Conservation (phyloP, 2,797 vertebrate species). For the Acanthurus tractus region DNA sequence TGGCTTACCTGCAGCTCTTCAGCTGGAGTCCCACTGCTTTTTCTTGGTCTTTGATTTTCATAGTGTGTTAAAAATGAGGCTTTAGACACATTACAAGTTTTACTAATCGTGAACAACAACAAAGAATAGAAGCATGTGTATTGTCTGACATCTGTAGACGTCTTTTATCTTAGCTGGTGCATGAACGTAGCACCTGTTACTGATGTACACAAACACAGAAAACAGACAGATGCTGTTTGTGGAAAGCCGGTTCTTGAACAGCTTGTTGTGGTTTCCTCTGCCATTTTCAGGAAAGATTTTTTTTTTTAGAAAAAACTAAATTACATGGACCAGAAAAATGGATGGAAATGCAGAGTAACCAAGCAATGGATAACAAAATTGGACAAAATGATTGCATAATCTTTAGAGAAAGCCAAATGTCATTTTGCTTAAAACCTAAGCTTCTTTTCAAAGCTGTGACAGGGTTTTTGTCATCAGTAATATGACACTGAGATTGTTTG, state of each 20-base stretch:
- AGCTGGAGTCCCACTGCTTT: neutral
- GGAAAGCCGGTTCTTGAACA: conserved; percentile 14
- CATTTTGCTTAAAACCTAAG: conserved; percentile 26
- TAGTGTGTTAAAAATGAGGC: neutral
- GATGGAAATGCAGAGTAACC: conserved; percentile 26
- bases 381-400: conserved; percentile 38
- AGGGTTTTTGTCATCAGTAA: conserved; percentile 33
- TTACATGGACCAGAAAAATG: conserved; percentile 5
- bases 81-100: conserved; percentile 12
- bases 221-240: conserved; percentile 38
- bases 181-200: conserved; percentile 43
- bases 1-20: conserved; percentile 25
- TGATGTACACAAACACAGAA: conserved; percentile 7
- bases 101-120: conserved; percentile 6
- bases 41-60: conserved; percentile 36
- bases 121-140: neutral
- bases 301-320: neutral
- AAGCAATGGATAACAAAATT: conserved; percentile 25
- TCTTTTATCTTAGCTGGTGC: conserved; percentile 26
- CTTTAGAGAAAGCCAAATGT: conserved; percentile 20
- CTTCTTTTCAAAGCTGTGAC: conserved; percentile 35
- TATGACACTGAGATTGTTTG: conserved; percentile 42
- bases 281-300: conserved; percentile 8
- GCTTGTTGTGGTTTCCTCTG: conserved; percentile 35
- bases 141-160: conserved; percentile 27